Evolutionary conservation across 2,797 vertebrate genomes (phyloP).

Genomic region (Ptychadena robeensis): DNA sequence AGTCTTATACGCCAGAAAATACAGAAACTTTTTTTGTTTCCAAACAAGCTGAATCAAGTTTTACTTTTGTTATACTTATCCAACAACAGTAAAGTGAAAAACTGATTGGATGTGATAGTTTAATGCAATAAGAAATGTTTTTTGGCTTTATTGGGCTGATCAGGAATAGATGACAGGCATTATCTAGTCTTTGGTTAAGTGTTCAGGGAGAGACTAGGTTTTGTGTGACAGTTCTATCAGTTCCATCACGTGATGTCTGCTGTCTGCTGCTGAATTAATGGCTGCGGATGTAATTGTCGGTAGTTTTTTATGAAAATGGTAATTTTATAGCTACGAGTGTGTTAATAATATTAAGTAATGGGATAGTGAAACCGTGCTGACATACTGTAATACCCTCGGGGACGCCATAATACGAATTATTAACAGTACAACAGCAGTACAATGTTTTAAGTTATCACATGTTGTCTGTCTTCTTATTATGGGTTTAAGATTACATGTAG

Average conservation of each 20-base stretch:
- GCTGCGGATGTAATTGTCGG: constrained; percentile 95
- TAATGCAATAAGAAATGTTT: no score
- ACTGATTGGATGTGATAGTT: no score
- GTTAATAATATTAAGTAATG: constrained; percentile 99
- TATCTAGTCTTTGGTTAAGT: neutral
- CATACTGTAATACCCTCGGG: constrained; percentile 89
- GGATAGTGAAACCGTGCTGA: constrained; percentile 93
- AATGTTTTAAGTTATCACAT: constrained; percentile 96
- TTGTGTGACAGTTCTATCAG: neutral
- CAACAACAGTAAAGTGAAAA: no score
- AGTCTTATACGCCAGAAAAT: no score
- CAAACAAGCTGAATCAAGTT: no score
- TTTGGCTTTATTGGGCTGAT: no score
- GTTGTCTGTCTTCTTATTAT: constrained; percentile 85
- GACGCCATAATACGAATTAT: constrained; percentile 93
- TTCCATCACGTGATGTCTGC: no score
- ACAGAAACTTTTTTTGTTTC: no score
- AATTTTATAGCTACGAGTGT: constrained; percentile 97
- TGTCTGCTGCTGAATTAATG: constrained; percentile 87
- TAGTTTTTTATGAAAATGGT: constrained; percentile 96
- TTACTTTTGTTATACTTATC: no score
- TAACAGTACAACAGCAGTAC: constrained; percentile 98
- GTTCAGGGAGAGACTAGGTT: neutral
- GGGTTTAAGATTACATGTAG: constrained; percentile 84
- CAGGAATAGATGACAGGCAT: neutral